Percentiles rank a stretch among this genome's conserved stretches.
Conservation (phyloP, 1,140 invertebrate genomes). For the Polypedilum vanderplanki region DNA sequence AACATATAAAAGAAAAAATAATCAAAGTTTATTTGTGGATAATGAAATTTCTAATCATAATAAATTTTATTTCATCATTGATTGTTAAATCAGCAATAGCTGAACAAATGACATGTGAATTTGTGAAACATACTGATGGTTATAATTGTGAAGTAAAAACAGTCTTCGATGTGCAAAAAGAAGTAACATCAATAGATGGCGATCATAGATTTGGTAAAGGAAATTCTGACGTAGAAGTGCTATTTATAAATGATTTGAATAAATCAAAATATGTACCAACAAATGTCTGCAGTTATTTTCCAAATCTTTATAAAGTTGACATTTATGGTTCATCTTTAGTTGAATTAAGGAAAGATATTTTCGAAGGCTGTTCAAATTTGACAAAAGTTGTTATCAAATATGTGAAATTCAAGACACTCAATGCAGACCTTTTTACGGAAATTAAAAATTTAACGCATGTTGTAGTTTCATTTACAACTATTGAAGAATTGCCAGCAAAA, state of each 20-base stretch:
- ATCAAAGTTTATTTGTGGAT: too few species aligned
- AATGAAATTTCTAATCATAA: too few species aligned
- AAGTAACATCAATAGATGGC: background rate
- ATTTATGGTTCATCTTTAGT: background rate
- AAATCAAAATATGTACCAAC: background rate
- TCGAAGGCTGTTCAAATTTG: background rate
- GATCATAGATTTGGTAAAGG: background rate
- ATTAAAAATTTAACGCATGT: background rate
- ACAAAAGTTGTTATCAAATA: background rate
- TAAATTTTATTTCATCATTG: too few species aligned
- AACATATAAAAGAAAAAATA: too few species aligned
- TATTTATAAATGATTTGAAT: background rate
- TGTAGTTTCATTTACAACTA: background rate
- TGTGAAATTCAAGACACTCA: background rate
- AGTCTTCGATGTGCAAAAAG: background rate
- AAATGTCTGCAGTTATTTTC: background rate
- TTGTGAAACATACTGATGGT: background rate
- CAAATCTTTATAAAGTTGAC: background rate
- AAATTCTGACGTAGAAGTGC: background rate
- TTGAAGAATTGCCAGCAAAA: background rate
- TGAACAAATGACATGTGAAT: background rate
- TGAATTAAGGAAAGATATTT: background rate
- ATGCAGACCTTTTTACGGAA: background rate
- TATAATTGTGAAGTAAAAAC: slow-evolving; percentile 1
- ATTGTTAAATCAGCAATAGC: background rate